phyloP scores from a whole-genome alignment of 2,888 invertebrate genomes.

The Physocephala rufipes region DNA sequence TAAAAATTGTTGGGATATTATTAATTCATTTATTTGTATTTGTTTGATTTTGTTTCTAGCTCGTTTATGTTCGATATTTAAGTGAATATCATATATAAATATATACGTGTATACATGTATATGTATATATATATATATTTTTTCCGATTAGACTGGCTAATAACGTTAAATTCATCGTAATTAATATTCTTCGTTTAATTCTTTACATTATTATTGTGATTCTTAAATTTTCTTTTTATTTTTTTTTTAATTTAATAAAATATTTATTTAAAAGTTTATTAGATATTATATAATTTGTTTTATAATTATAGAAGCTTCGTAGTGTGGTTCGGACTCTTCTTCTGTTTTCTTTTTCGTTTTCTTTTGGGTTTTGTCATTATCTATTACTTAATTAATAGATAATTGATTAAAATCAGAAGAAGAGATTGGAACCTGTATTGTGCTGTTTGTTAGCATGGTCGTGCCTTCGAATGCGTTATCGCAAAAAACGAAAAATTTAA shows the following conservation, averaged over 20 bases:
- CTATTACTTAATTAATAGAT: background rate
- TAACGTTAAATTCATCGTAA: slow-evolving; percentile 9
- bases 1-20: slow-evolving; percentile 7
- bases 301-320: slow-evolving; percentile 15
- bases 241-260: background rate
- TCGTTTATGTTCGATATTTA: slow-evolving; percentile 19
- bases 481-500: slow-evolving; percentile 28
- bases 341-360: slow-evolving; percentile 4
- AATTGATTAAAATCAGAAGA: background rate
- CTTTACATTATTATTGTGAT: slow-evolving; percentile 18
- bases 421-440: too few species aligned
- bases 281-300: slow-evolving; percentile 11
- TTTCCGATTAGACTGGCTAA: too few species aligned
- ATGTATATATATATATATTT: too few species aligned
- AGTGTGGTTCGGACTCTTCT: slow-evolving; percentile 12
- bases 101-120: too few species aligned
- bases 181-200: background rate
- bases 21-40: background rate
- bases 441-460: too few species aligned
- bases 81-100: too few species aligned
- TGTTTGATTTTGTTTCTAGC: slow-evolving; percentile 13
- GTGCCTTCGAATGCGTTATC: too few species aligned
- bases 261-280: too few species aligned
- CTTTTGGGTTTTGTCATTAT: background rate
- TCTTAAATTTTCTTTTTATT: background rate